Base-by-base conservation (phyloP, 2,888 invertebrate species). In the Parnassius glacialis region DNA sequence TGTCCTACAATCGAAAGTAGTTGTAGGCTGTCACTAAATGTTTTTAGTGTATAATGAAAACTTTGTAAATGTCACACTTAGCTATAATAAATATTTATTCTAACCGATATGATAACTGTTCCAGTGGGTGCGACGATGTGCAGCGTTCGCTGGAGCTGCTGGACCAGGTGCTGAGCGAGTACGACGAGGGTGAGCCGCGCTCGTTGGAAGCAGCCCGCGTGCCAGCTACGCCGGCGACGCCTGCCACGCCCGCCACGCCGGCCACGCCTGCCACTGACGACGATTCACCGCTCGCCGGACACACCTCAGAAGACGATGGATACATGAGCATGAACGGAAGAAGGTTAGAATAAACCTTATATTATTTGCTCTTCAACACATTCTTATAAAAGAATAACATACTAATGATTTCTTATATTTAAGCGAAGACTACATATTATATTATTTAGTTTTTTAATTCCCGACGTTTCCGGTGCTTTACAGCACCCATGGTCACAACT, bases 291-390 rank as follows among this genome's bases (percentile, higher is more conserved):
- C 93, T 95, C 84, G 94, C 93, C 75, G 95, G 96, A 73, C 96
- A 96, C 85, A 96, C 96, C 83, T 96, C 96, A 62, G 96, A 97
- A 85, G 96, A 97, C 93, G 96, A 97, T 93, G 96, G 96, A 85
- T 96, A 97, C 91, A 96, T 96, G 96, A 96, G 96, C 91, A 96
- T 96, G 94, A 97, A 96, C 94, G 96, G 96, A 74, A 94, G 96
- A 83, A 95, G 94, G 94, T 94, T 70, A 64, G 67, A 3, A 50
- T 10, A 42, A 3, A 42, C 43, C 5, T 59, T 52, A 25, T 51
- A 16, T 12, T 11, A 25, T 25, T 25, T 34, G 1, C 5, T 34
- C 5, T 1, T 34, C 7, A 34, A 34, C 7, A 34, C 34, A 7
- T 34, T 34, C 5, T 34, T 7, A 34, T 34, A 34, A 1, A 25